These are phyloP conservation scores for Mixornis gularis DNA, from an alignment of 2,113 vertebrate species.

Conservation along the genomic window DNA sequence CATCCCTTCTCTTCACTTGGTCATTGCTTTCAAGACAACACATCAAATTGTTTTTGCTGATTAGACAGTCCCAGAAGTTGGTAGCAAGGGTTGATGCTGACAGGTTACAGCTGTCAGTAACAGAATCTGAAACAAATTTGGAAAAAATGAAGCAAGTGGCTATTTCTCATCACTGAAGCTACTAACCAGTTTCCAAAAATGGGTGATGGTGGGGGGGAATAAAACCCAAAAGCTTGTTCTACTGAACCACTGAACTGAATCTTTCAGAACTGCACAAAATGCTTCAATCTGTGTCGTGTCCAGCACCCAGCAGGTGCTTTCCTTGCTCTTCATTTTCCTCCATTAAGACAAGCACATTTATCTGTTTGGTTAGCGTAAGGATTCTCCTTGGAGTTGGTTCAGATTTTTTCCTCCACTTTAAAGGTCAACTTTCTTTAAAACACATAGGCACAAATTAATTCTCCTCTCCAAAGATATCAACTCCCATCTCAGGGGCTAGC, in stretches of 20 bases:
- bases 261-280: neutral
- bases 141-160: neutral
- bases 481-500: neutral
- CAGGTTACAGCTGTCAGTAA: neutral
- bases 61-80: neutral
- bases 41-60: neutral
- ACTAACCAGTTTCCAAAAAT: neutral
- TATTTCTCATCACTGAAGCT: neutral
- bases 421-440: constrained; percentile 24
- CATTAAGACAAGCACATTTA: neutral
- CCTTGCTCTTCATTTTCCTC: neutral
- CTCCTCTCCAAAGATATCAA: neutral
- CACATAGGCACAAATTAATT: neutral
- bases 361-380: neutral
- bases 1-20: neutral
- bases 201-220: neutral
- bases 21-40: neutral
- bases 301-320: neutral
- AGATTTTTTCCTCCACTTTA: neutral
- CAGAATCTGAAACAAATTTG: neutral
- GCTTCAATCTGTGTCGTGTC: neutral
- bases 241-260: neutral
- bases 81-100: neutral
- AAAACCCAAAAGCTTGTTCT: neutral
- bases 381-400: neutral